phyloP scores from a whole-genome alignment of 1,140 invertebrate genomes.

The Drosophila triauraria region DNA sequence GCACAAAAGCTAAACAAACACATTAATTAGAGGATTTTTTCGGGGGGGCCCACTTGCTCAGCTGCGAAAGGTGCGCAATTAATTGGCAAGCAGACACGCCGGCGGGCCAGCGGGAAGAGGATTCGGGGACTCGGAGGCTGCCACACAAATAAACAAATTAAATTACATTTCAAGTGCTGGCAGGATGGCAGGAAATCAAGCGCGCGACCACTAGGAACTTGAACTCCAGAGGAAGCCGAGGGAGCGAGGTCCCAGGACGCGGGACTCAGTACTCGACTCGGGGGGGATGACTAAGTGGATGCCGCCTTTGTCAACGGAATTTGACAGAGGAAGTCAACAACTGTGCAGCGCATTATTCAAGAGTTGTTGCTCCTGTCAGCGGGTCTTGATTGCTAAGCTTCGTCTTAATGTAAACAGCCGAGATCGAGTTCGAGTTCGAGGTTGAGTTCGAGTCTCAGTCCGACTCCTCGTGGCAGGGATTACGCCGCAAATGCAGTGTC shows the following conservation, averaged over 20 bases:
- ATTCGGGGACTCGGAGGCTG: constrained; percentile 5
- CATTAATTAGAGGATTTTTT: constrained; percentile 74
- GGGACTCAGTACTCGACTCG: constrained; percentile 4
- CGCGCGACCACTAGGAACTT: constrained; percentile 53
- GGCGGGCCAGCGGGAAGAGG: constrained; percentile 29
- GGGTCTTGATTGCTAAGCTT: constrained; percentile 46
- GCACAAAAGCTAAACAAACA: constrained; percentile 76
- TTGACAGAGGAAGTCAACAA: constrained; percentile 63
- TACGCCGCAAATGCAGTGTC: background rate
- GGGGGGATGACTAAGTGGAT: constrained; percentile 36
- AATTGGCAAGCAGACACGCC: constrained; percentile 59
- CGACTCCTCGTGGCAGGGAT: constrained; percentile 3
- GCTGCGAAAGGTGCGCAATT: constrained; percentile 61
- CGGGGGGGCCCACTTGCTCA: constrained; percentile 10
- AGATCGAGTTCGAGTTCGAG: background rate
- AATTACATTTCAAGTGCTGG: constrained; percentile 74
- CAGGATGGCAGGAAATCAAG: constrained; percentile 54
- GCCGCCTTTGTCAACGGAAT: constrained; percentile 58
- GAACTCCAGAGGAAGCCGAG: constrained; percentile 10
- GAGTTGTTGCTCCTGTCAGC: constrained; percentile 42
- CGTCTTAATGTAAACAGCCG: constrained; percentile 47
- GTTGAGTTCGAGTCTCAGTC: background rate
- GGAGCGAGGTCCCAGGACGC: background rate
- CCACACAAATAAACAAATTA: constrained; percentile 79
- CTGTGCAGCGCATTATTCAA: constrained; percentile 61